These are phyloP conservation scores for Hoplias malabaricus DNA, from an alignment of 2,113 vertebrate genomes.

Conservation along the genomic window DNA sequence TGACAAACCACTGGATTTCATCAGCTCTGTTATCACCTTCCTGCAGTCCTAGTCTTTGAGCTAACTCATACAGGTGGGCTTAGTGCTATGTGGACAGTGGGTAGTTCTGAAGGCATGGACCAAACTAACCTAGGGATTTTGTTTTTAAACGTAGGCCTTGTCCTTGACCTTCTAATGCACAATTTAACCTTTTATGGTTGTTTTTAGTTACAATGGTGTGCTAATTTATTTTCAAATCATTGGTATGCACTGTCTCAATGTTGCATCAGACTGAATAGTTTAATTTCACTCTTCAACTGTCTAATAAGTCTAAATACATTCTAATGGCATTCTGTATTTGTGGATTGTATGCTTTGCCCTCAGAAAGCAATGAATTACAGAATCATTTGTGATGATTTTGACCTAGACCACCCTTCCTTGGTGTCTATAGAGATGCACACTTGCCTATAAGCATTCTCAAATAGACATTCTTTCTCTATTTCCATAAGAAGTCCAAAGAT, in stretches of 20 bases:
- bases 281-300: not conserved
- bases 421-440: not conserved
- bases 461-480: not conserved
- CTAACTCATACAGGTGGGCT: conserved; percentile 15
- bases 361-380: not conserved
- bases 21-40: conserved; percentile 82
- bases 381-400: not conserved
- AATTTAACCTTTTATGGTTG: not conserved
- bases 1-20: conserved; percentile 86
- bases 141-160: not conserved
- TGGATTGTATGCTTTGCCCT: not conserved
- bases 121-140: not conserved
- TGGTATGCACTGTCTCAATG: conserved; percentile 22
- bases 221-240: not conserved
- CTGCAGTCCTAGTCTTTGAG: conserved; percentile 70
- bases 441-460: not conserved
- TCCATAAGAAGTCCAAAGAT: conserved; percentile 21
- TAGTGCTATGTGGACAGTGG: not conserved
- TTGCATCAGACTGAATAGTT: not conserved
- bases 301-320: not conserved
- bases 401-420: not conserved
- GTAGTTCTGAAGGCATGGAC: conserved; percentile 2
- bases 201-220: conserved; percentile 6
- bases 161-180: conserved; percentile 14
- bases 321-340: not conserved